phyloP scores from a whole-genome alignment of 2,113 vertebrate species.

The Gymnobelideus leadbeateri region DNA sequence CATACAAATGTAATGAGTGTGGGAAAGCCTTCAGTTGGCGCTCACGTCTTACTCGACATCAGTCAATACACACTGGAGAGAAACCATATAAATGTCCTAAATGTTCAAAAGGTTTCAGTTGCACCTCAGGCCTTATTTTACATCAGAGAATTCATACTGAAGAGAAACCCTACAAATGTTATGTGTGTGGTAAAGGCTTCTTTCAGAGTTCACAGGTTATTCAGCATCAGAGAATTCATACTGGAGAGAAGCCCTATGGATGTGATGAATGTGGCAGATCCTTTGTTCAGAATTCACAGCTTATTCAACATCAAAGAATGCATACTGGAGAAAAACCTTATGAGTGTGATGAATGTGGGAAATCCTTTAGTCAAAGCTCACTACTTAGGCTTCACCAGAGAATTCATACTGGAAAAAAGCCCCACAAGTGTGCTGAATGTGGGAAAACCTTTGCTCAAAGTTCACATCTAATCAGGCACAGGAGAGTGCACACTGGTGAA shows the following conservation, averaged over 20 bases:
- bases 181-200: too few species aligned
- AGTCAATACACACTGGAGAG: conserved; percentile 73
- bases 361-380: conserved; percentile 75
- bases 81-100: conserved; percentile 76
- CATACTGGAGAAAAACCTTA: conserved; percentile 78
- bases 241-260: conserved; percentile 79
- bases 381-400: conserved; percentile 78
- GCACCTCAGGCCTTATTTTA: conserved; percentile 79
- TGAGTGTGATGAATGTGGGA: conserved; percentile 69
- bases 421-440: conserved; percentile 77
- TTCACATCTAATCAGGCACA: conserved; percentile 74
- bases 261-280: conserved; percentile 79
- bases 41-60: conserved; percentile 69
- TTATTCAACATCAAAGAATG: conserved; percentile 77
- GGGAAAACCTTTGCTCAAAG: conserved; percentile 75
- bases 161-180: too few species aligned
- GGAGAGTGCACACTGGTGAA: conserved; percentile 74
- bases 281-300: conserved; percentile 79
- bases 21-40: conserved; percentile 78
- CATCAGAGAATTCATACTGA: too few species aligned
- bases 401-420: conserved; percentile 79
- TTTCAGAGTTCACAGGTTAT: too few species aligned
- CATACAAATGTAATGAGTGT: conserved; percentile 75
- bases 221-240: conserved; percentile 80
- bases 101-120: conserved; percentile 80